Base-by-base conservation (phyloP, 2,113 vertebrate species). In the Atrichornis clamosus region DNA sequence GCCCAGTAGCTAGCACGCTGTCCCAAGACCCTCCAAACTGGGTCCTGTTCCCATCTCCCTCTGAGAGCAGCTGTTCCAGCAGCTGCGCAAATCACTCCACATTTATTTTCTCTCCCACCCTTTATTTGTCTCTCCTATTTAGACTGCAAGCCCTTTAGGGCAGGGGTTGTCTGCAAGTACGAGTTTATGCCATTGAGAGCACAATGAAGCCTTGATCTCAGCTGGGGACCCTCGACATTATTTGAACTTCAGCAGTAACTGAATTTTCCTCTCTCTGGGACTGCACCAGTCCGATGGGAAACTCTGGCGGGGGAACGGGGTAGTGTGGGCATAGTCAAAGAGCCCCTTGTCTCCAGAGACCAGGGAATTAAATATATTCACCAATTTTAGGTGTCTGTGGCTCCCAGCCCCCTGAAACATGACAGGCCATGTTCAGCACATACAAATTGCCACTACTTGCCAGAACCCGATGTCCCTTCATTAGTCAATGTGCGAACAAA, bases 141-240 rank as follows among this genome's bases (percentile, higher is more conserved):
- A 87, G 84, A 60, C 37, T 53, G 5, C 72, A 84, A 89, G 46
- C 60, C 84, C 89, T 82, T 64, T 41, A 94, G 91, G 93, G 89
- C 64, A 95, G 69, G 60, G 77, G 52, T 56, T 91, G 62, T 82
- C 87, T 84, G 41, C 87, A 27, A 94, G 53, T 55, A 73, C 0
- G 0, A 78, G 65, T 75, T 88, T 89, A 60, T 68, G 62, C 60
- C 65, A 24, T 32, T 5, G 28, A 1, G 10, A 95, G 52, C 37
- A 94, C 89, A 95, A 95, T 64, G 81, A 74, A 78, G 62, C 87
- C 87, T 96, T 97, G 91, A 95, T 95, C 95, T 91, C 86, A 78
- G 77, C 65, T 91, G 73, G 87, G 41, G 49, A 94, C 64, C 27
- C 30, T 52, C 8, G 0, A 32, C 26, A 16, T 72, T 81, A 84